Conservation (phyloP, 64 coral and sea anemone species). For the Pocillopora damicornis region DNA sequence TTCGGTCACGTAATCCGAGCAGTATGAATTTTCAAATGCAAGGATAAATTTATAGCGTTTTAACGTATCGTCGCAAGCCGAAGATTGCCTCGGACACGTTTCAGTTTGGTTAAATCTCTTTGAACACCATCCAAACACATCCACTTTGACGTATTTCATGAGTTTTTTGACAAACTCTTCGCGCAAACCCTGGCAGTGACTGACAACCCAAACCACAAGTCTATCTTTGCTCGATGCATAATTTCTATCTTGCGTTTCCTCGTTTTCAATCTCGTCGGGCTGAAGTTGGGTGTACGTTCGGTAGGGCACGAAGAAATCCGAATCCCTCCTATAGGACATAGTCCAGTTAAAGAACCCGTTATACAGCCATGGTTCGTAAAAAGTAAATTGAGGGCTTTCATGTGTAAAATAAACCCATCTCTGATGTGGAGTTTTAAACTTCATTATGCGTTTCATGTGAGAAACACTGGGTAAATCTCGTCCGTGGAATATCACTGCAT, state of each 20-base stretch:
- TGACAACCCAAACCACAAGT: constrained; percentile 57
- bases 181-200: constrained; percentile 46
- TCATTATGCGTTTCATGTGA: constrained; percentile 12
- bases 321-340: constrained; percentile 62
- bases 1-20: constrained; percentile 67
- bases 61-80: constrained; percentile 22
- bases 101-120: constrained; percentile 39
- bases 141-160: constrained; percentile 48
- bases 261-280: not conserved
- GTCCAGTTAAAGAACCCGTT: constrained; percentile 52
- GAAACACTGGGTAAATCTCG: constrained; percentile 22
- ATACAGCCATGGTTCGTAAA: not conserved
- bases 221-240: constrained; percentile 49
- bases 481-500: constrained; percentile 55
- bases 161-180: constrained; percentile 50
- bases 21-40: constrained; percentile 61
- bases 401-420: constrained; percentile 57
- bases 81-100: constrained; percentile 8
- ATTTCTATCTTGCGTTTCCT: not conserved
- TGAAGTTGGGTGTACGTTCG: constrained; percentile 22
- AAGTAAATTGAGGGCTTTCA: constrained; percentile 43
- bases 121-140: constrained; percentile 50
- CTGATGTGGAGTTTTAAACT: constrained; percentile 6
- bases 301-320: constrained; percentile 53
- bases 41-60: constrained; percentile 58